phyloP scores from a whole-genome alignment of 2,113 vertebrate species.

The Megaceryle torquata region DNA sequence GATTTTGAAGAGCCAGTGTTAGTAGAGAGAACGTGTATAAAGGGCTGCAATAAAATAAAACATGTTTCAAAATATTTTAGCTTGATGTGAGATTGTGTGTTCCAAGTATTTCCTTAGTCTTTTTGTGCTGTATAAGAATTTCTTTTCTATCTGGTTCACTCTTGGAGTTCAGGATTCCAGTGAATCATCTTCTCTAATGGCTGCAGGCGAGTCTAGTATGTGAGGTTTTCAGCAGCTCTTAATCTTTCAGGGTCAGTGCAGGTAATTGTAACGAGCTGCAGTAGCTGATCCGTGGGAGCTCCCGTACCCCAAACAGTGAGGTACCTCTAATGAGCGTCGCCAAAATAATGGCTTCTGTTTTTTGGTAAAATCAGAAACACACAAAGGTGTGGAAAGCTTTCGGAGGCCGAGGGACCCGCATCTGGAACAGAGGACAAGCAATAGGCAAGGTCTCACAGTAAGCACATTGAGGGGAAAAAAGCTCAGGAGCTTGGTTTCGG shows the following conservation, averaged over 20 bases:
- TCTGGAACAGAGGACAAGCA: background rate
- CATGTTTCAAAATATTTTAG: background rate
- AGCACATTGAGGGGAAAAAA: background rate
- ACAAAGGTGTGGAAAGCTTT: background rate
- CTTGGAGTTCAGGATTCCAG: background rate
- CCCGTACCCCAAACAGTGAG: accelerated
- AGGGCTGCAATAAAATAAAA: background rate
- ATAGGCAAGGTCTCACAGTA: background rate
- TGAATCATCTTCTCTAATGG: background rate
- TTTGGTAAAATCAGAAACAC: background rate
- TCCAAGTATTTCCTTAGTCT: background rate
- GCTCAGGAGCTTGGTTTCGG: background rate
- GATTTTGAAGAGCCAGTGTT: background rate
- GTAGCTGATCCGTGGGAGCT: background rate
- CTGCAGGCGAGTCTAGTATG: background rate
- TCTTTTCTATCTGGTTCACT: background rate
- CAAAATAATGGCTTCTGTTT: background rate
- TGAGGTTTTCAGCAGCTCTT: background rate
- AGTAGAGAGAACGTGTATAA: background rate
- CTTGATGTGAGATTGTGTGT: background rate
- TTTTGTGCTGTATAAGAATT: background rate
- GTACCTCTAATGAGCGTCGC: background rate
- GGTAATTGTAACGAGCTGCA: background rate
- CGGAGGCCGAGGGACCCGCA: background rate
- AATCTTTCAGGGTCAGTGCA: no score